Base-by-base conservation (phyloP, 92 coral and sea anemone species). In the Siderastrea siderea region DNA sequence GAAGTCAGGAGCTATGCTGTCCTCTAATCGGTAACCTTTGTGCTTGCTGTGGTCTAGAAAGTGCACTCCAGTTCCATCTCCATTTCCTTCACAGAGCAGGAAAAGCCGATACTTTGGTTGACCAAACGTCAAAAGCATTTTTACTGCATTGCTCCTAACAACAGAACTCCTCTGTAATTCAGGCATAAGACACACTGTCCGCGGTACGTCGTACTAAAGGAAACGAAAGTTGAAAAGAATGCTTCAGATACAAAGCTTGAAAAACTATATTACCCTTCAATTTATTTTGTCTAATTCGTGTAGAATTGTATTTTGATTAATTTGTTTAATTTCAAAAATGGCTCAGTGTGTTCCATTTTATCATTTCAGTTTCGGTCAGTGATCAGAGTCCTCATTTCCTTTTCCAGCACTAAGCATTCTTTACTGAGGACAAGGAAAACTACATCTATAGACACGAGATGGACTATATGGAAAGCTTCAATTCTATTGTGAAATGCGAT, bases 41-140 rank as follows among this genome's bases (percentile, higher is more conserved):
- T 93, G 96, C 49, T 75, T 79, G 74, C 72, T 64, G 70, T 67
- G 61, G 76, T 93, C 94, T 14, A 93, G 93, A 67, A 93, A 93
- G 86, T 93, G 96, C n/a, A 93, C 87, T 6, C 94, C 96, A 1
- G 91, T 91, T 19, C 94, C 96, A 62, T 93, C 96, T 43, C 96
- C 96, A 65, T 93, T 88, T 69, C 96, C 96, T 52, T 88, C 92
- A 70, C 93, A 90, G 71, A 90, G 81, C 43, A 91, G 84, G 52
- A 74, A 83, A 15, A 93, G 89, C 14, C 96, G 88, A 46, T 79
- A 93, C 72, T 82, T 83, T 64, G 89, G 93, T 71, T 84, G 75
- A 15, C 92, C 71, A 50, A 8, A 75, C 51, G 57, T 74, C 47
- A 74, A 10, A 15, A 74, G 75, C 67, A 43, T 75, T 75, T 75